Base-by-base conservation (phyloP, 1,140 invertebrate species). In the Diorhabda carinulata region DNA sequence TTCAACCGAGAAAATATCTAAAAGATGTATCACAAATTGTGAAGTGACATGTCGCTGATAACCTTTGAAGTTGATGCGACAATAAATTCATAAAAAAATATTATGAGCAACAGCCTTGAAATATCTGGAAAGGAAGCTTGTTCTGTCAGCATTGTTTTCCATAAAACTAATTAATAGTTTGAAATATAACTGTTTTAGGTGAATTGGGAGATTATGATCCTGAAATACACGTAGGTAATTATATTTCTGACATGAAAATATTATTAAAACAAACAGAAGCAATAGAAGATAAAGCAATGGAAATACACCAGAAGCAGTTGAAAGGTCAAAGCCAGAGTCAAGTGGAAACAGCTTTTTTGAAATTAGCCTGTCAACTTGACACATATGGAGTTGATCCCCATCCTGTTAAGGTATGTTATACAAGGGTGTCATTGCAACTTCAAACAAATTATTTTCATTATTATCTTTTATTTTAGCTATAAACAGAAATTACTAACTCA, bases 311-410 rank as follows among this genome's bases (percentile, higher is more conserved):
- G 78, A 93, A 89, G 74, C 85, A 89, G 67, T 83, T 93, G 6
- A 89, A 90, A 77, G 89, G 89, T 10, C 87, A 91, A 76, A 87
- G 87, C 43, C 87, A 88, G 3, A 86, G 89, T 69, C 89, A 91
- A 78, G 90, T 94, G 3, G 95, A 97, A 83, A 87, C 87, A 43
- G 87, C 89, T 70, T 97, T 97, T 81, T 85, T 97, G 43, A 92
- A 91, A 81, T 90, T 95, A 76, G 94, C 96, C 25, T 91, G 92
- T 44, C 88, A 91, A 66, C 84, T 98, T 52, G 97, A 98, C 77
- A 98, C 96, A 0, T 99, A 98, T 79, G 97, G 97, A 8, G 92
- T 98, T 43, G 97, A 99, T 84, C 97, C 97, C 2, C 95, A 98
- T 86, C 92, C 94, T 64, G 96, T 98, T n/a, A 98, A 98, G 87